Base-by-base conservation (phyloP, 1,140 invertebrate genomes). In the Scylla paramamosain region DNA sequence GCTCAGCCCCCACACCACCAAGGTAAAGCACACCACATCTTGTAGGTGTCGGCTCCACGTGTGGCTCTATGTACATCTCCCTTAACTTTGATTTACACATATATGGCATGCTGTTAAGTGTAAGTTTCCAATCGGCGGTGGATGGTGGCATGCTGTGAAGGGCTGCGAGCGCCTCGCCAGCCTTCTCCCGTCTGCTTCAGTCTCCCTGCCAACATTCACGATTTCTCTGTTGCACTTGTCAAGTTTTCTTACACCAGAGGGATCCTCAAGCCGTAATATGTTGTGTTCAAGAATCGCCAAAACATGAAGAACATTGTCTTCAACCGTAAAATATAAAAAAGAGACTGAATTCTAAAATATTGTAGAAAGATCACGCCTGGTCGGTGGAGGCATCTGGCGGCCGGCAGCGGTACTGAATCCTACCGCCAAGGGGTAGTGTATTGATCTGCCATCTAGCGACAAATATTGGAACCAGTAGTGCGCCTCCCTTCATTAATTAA, bases 391-490 rank as follows among this genome's bases (percentile, higher is more conserved):
- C 88, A 46, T 28, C 88, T 90, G 88, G 88, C 25, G 88, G 88
- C 88, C 39, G 16, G 28, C 45, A 28, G 88, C 39, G 25, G 20
- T n/a, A 90, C 88, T 46, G 31, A 25, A 16, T 28, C 45, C 48
- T 29, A 16, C 45, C 31, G n/a, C 32, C 20, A 16, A 52, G 16
- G 88, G 28, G 2, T 52, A 14, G 45, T 46, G 88, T 90, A 90
- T 90, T 90, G 88, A 90, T 90, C 88, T 90, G 88, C 88, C 88
- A 90, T 90, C 88, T 90, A 90, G 88, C 88, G 88, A 39, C 88
- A 48, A 90, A 46, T 46, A 90, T 46, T 90, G 48, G 88, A 90
- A 90, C 32, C 48, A 48, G 67, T 20, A 77, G 67, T n/a, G 67
- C 67, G 16, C 67, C 25, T 14, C 7, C 12, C 67, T n/a, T 20